Percentiles rank a stretch among this genome's conserved stretches.
Conservation (phyloP, 1,140 invertebrate genomes). For the Zaprionus tsacasi region DNA sequence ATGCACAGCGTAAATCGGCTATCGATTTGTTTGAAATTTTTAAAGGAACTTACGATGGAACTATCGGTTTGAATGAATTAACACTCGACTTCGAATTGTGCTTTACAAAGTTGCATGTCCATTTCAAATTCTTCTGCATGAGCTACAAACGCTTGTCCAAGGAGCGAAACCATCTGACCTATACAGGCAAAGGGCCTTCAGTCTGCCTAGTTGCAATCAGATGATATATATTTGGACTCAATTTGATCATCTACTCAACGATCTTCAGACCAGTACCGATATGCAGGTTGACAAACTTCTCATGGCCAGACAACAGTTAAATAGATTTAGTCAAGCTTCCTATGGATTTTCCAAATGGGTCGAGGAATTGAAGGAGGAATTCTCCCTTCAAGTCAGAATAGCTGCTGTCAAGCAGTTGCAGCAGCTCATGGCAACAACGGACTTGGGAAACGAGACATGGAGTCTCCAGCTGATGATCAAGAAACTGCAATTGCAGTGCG, state of each 20-base stretch:
- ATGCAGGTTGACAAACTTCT: neutral
- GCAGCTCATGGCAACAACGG: no score
- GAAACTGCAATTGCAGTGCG: no score
- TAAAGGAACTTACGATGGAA: neutral
- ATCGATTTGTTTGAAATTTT: neutral
- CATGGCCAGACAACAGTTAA: neutral
- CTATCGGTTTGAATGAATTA: neutral
- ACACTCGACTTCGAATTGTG: neutral
- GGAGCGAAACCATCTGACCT: neutral
- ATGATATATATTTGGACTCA: neutral
- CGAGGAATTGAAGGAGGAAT: no score
- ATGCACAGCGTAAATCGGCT: neutral
- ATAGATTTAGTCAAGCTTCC: neutral
- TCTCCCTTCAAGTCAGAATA: no score
- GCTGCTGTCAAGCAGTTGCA: no score
- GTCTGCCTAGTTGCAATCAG: neutral
- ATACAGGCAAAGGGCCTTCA: neutral
- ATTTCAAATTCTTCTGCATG: no score
- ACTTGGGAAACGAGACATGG: no score
- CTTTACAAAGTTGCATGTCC: no score
- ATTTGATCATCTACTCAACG: neutral
- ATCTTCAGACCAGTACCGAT: neutral
- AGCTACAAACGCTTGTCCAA: neutral
- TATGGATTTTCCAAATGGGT: no score
- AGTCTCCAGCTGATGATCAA: no score